These are phyloP conservation scores for Xylota segnis DNA, from an alignment of 2,888 invertebrate species.

Conservation along the genomic window DNA sequence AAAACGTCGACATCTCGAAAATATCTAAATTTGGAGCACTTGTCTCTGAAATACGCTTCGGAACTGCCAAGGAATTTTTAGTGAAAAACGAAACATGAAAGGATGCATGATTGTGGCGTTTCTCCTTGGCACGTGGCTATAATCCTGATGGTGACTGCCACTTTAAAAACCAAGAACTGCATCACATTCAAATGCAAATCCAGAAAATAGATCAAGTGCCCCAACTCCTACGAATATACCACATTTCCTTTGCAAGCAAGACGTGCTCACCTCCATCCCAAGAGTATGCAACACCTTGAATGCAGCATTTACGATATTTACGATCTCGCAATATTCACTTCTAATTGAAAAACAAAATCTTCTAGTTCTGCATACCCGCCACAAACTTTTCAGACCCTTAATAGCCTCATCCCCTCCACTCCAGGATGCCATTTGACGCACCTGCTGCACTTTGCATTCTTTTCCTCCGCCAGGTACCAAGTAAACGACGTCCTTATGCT, in stretches of 20 bases:
- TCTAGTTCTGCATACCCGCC: not conserved
- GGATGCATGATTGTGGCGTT: too few relatives aligned
- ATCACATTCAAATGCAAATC: too few relatives aligned
- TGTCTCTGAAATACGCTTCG: too few relatives aligned
- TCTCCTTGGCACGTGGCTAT: too few relatives aligned
- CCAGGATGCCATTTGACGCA: conserved; percentile 25
- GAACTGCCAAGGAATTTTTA: too few relatives aligned
- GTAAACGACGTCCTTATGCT: conserved; percentile 40
- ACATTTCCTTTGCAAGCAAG: not conserved
- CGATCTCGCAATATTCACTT: conserved; percentile 24
- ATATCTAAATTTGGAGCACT: too few relatives aligned
- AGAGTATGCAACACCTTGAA: not conserved
- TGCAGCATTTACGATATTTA: conserved; percentile 35
- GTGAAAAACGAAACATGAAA: too few relatives aligned
- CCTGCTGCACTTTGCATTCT: conserved; percentile 29
- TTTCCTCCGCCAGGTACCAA: not conserved
- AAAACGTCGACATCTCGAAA: too few relatives aligned
- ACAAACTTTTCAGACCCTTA: conserved; percentile 14
- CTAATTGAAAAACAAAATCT: not conserved
- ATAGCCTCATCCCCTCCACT: not conserved
- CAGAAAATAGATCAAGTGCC: not conserved
- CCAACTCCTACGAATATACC: not conserved
- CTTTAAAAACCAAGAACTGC: too few relatives aligned
- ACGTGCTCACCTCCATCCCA: not conserved
- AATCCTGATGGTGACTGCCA: too few relatives aligned